Evolutionary conservation across 2,113 vertebrate species (phyloP).

Genomic region (Arvicanthis niloticus): DNA sequence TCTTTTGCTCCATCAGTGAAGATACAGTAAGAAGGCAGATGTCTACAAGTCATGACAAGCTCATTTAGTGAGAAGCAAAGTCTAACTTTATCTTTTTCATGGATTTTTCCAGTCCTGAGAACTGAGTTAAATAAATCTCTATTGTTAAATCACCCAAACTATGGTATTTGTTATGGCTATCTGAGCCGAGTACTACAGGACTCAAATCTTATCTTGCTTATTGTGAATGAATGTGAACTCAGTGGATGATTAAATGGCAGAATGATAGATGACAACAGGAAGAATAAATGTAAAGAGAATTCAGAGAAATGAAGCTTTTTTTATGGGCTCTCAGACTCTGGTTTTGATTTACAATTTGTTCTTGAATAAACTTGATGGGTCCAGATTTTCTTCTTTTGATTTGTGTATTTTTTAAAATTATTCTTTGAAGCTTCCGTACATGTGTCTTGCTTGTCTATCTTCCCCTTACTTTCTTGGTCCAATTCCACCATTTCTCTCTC

Average conservation of each 20-base stretch:
- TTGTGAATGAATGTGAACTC: not conserved
- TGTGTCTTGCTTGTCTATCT: too few species aligned
- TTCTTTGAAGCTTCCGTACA: not conserved
- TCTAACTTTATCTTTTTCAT: not conserved
- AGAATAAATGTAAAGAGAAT: not conserved
- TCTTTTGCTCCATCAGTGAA: not conserved
- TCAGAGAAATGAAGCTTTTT: constrained; percentile 58
- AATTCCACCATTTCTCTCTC: not conserved
- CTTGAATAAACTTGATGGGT: constrained; percentile 44
- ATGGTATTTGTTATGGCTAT: not conserved
- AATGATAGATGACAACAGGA: not conserved
- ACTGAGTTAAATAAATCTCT: not conserved
- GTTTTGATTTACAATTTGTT: constrained; percentile 71
- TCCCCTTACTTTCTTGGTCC: not conserved
- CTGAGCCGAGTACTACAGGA: not conserved
- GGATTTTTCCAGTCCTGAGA: not conserved
- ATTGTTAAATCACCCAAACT: not conserved
- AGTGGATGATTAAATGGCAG: not conserved
- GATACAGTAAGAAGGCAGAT: not conserved
- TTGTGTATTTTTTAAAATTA: not conserved
- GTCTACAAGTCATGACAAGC: not conserved
- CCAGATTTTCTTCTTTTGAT: constrained; percentile 58
- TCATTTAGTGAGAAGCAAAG: not conserved
- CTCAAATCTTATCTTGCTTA: not conserved
- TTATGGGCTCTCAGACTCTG: constrained; percentile 40